Percentiles rank a stretch among this genome's conserved stretches.
Conservation (phyloP, 2,888 invertebrate species). For the Phengaris arion region DNA sequence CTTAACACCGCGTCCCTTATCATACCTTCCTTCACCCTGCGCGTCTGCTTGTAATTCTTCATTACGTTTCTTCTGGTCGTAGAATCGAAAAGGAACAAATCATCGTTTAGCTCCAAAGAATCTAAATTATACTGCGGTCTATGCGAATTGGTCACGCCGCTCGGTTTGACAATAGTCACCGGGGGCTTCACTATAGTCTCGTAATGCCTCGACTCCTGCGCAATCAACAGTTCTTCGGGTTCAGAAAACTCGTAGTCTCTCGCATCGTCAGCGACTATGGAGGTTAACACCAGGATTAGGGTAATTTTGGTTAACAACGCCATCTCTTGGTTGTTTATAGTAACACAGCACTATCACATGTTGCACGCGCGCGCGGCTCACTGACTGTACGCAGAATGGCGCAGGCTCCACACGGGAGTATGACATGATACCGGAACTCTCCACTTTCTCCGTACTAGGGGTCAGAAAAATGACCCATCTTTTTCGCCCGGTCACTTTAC, state of each 20-base stretch:
- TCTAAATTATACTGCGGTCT: conserved; percentile 71
- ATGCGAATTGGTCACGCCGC: conserved; percentile 69
- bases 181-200: conserved; percentile 64
- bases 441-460: conserved; percentile 64
- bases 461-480: conserved; percentile 46
- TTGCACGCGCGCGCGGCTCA: conserved; percentile 56
- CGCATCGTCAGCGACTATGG: conserved; percentile 52
- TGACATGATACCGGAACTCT: conserved; percentile 72
- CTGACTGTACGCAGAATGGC: conserved; percentile 60
- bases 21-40: conserved; percentile 65
- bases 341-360: conserved; percentile 27
- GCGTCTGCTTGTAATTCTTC: conserved; percentile 56
- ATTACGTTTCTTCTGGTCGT: conserved; percentile 51
- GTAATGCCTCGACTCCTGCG: conserved; percentile 68
- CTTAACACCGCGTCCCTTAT: conserved; percentile 76
- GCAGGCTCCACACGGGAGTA: conserved; percentile 61
- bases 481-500: conserved; percentile 50
- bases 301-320: conserved; percentile 41
- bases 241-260: conserved; percentile 60
- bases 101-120: conserved; percentile 59
- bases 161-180: conserved; percentile 56
- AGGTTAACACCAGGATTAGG: conserved; percentile 44
- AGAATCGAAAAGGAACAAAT: conserved; percentile 49
- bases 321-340: conserved; percentile 34
- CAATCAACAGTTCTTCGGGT: conserved; percentile 68